These are phyloP conservation scores for Synergus japonicus DNA, from an alignment of 2,888 invertebrate species.

Conservation along the genomic window DNA sequence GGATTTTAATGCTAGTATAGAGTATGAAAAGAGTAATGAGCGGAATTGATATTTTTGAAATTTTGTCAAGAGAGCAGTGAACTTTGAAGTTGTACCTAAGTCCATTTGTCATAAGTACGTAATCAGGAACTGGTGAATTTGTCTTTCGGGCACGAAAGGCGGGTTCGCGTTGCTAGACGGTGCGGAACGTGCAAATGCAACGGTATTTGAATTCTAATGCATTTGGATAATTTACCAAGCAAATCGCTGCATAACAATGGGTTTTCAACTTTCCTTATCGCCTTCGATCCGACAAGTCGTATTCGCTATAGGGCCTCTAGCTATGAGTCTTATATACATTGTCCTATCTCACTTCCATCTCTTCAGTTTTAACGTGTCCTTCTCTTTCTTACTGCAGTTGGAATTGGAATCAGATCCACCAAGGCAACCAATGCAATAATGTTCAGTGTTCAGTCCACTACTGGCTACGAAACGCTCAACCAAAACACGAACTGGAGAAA, in stretches of 20 bases:
- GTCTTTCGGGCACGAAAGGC: conserved; percentile 42
- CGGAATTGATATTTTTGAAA: neutral
- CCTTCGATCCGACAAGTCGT: conserved; percentile 46
- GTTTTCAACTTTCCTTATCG: conserved; percentile 48
- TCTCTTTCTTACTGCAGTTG: neutral
- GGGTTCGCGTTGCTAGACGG: conserved; percentile 1
- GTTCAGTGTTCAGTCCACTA: neutral
- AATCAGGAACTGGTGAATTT: conserved; percentile 6
- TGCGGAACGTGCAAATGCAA: conserved; percentile 12
- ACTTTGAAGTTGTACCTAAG: neutral
- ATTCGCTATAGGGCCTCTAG: conserved; percentile 20
- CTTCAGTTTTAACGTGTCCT: neutral
- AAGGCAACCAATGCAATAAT: neutral
- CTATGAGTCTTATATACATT: neutral
- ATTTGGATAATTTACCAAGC: conserved; percentile 43
- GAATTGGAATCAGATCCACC: conserved; percentile 5
- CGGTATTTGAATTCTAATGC: conserved; percentile 42
- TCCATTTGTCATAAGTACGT: conserved; percentile 23
- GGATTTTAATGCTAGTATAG: neutral
- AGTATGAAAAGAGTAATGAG: neutral
- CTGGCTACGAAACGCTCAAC: conserved; percentile 6
- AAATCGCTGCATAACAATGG: conserved; percentile 43
- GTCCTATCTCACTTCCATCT: conserved; percentile 23
- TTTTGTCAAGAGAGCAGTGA: conserved; percentile 5
- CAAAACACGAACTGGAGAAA: conserved; percentile 44